Base-by-base conservation (phyloP, 2,888 invertebrate genomes). In the Julus scanicus region DNA sequence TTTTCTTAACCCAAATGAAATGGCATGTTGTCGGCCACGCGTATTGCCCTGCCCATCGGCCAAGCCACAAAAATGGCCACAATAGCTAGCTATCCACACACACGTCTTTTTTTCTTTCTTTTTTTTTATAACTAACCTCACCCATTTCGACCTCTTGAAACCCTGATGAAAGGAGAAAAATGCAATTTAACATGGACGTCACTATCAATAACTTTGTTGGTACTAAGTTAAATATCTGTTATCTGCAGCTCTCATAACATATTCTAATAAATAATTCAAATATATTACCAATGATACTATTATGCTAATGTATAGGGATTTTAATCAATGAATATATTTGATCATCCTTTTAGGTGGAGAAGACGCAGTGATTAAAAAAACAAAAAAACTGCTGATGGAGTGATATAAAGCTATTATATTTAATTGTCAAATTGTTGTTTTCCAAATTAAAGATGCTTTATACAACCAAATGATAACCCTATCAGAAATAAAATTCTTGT, bases 41-140 rank as follows among this genome's bases (percentile, higher is more conserved):
- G 71, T 71, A 71, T n/a, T 29, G 71, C 71, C 71, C 71, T 71
- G 71, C 71, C 71, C 71, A 71, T 71, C 71, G 71, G 71, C 29
- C 71, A 71, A 71, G 71, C 71, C 71, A 13, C n/a, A 71, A 71
- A 71, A 71, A 53, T 15, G 17, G 71, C 71, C 71, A 71, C 71
- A 71, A 29, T 71, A 8, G 8, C 29, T 71, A 29, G 29, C 29
- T 29, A 29, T 29, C 29, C 29, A 1, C 13, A 71, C 71, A 11
- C 71, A 29, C 4, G 44, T 44, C 44, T 44, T 44, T 44, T 29
- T 11, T 71, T 29, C 1, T 29, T 29, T 44, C 2, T 44, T 29
- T 11, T 71, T 29, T 29, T 29, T 29, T 29, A 37, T 6, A 11
- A 0, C 71, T 71, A 29, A 71, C 71, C 71, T 53, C 71, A 29